Conservation (phyloP, 2,797 vertebrate species). For the Lagothrix lagotricha region DNA sequence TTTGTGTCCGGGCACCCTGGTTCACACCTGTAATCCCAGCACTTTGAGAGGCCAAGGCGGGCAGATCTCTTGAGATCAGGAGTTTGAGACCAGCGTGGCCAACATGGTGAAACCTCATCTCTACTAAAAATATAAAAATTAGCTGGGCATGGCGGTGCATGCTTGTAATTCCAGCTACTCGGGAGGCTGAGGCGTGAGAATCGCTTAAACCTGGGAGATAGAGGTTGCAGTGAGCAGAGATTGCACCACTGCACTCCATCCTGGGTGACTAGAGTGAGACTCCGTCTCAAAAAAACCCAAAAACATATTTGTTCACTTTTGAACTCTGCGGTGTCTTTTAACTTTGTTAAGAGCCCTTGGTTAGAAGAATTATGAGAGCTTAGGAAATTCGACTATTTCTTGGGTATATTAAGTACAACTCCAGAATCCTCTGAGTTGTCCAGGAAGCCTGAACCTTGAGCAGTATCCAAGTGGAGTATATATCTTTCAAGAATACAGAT, state of each 20-base stretch:
- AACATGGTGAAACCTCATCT: neutral
- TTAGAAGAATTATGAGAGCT: constrained; percentile 5
- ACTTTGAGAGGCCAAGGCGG: neutral
- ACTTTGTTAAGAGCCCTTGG: neutral
- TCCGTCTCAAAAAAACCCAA: neutral
- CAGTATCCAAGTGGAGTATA: neutral
- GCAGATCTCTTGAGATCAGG: neutral
- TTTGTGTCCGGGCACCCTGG: neutral
- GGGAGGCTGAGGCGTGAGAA: neutral
- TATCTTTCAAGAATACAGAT: constrained; percentile 33
- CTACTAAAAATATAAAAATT: neutral
- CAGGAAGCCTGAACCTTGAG: neutral
- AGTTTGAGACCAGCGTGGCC: neutral
- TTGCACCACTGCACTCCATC: neutral
- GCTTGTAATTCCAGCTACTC: neutral
- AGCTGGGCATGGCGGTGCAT: neutral
- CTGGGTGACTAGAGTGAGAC: neutral
- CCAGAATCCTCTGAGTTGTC: neutral
- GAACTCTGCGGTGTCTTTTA: neutral
- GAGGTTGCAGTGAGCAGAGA: neutral
- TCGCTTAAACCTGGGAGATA: neutral
- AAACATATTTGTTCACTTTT: neutral
- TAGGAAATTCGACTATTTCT: neutral
- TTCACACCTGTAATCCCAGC: neutral
- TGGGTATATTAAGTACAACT: neutral